phyloP scores from a whole-genome alignment of 2,888 invertebrate species.

The Branchellion lobata region DNA sequence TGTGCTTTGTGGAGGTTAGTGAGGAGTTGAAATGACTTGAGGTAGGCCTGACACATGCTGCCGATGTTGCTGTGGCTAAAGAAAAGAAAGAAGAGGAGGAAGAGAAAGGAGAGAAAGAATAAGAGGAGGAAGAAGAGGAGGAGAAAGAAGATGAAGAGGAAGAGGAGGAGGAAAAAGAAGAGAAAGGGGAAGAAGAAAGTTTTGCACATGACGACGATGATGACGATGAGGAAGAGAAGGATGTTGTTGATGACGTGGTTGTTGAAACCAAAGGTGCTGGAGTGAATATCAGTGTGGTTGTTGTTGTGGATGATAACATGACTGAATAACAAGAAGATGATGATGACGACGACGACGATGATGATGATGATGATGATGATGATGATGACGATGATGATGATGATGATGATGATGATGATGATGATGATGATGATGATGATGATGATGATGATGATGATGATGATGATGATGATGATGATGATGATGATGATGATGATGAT shows the following conservation, averaged over 20 bases:
- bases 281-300: not conserved
- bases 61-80: no score
- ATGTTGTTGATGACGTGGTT: not conserved
- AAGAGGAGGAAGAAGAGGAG: no score
- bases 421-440: slow-evolving; percentile 24
- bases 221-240: not conserved
- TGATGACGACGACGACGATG: slow-evolving; percentile 40
- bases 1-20: no score
- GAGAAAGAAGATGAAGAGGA: no score
- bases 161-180: no score
- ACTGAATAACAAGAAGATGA: slow-evolving; percentile 31
- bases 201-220: slow-evolving; percentile 1
- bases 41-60: no score
- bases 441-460: not conserved
- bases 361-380: slow-evolving; percentile 39
- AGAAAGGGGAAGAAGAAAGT: not conserved
- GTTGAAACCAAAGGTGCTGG: not conserved
- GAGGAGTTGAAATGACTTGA: no score
- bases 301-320: slow-evolving; percentile 12
- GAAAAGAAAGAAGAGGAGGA: no score
- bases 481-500: slow-evolving; percentile 20
- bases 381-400: slow-evolving; percentile 11
- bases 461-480: not conserved
- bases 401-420: slow-evolving; percentile 9
- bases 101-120: no score